Base-by-base conservation (phyloP, 1,140 invertebrate species). In the Drosophila serrata region DNA sequence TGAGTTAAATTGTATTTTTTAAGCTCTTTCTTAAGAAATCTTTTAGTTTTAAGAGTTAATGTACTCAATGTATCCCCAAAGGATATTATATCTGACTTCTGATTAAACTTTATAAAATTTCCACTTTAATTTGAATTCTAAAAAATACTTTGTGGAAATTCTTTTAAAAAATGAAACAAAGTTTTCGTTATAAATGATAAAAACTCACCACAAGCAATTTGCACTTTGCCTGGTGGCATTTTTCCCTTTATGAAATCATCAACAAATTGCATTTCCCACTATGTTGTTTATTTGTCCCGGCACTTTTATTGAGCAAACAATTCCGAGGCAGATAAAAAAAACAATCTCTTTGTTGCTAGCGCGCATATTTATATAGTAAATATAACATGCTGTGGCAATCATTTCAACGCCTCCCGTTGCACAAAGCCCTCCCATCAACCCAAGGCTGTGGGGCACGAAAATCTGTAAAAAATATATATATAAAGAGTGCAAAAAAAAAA, bases 351-450 rank as follows among this genome's bases (percentile, higher is more conserved):
- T 81, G 55, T 59, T 49, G 51, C 40, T 40, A 35, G 29, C 43
- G 43, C 58, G 62, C 58, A 46, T 84, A 75, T 80, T 80, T 76
- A 67, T 85, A 77, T 63, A 75, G 75, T 75, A 79, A 59, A 79
- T 82, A 75, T 49, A 70, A 77, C 65, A 72, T 62, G 80, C 79
- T 59, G 80, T 49, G 79, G 72, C 79, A 81, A 81, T 69, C 59
- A 82, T 69, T 75, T 79, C 68, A 65, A 64, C 58, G 72, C 74
- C 56, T 68, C 62, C 72, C 72, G 55, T 67, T 76, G 55, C 60
- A 76, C 58, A 68, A 70, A 67, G 57, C 82, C 57, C 64, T 63
- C 58, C 15, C 51, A 9, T 9, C 64, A 51, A 29, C 17, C 49
- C 82, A 82, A 82, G 82, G 79, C 75, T 70, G 77, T 62, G 62